A percentile compares a stretch with the other conserved stretches of the same genome.
phyloP scores from a whole-genome alignment of 2,113 vertebrate species.

The Oostethus manadensis region DNA sequence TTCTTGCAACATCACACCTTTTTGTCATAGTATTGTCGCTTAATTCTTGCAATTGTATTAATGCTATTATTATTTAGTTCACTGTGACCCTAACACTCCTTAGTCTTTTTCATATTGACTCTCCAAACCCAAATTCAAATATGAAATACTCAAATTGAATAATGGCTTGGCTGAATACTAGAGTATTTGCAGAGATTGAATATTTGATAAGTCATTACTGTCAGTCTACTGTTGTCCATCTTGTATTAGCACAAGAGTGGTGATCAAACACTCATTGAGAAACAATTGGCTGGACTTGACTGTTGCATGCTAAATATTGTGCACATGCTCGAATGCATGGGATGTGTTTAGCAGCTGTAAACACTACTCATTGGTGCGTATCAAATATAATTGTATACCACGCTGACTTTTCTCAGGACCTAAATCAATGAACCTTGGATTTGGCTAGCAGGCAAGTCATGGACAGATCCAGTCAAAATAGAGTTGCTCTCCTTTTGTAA shows the following conservation, averaged over 20 bases:
- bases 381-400: constrained; percentile 4
- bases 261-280: not conserved
- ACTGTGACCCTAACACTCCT: no score
- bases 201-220: not conserved
- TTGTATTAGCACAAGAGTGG: not conserved
- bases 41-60: no score
- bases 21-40: no score
- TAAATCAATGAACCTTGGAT: constrained; percentile 1
- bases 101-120: no score
- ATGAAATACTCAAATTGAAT: no score
- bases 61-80: no score
- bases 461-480: not conserved
- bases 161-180: no score
- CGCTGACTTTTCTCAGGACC: constrained; percentile 3
- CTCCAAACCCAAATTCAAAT: no score
- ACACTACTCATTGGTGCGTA: constrained; percentile 2
- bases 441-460: not conserved
- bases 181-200: not conserved
- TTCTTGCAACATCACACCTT: no score
- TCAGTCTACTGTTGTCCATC: not conserved
- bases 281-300: no score
- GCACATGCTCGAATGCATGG: constrained; percentile 3
- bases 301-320: not conserved
- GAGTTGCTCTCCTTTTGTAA: not conserved
- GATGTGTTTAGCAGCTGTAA: constrained; percentile 5